Evolutionary conservation across 2,888 invertebrate genomes (phyloP).

Genomic region (Eupsilia transversa): DNA sequence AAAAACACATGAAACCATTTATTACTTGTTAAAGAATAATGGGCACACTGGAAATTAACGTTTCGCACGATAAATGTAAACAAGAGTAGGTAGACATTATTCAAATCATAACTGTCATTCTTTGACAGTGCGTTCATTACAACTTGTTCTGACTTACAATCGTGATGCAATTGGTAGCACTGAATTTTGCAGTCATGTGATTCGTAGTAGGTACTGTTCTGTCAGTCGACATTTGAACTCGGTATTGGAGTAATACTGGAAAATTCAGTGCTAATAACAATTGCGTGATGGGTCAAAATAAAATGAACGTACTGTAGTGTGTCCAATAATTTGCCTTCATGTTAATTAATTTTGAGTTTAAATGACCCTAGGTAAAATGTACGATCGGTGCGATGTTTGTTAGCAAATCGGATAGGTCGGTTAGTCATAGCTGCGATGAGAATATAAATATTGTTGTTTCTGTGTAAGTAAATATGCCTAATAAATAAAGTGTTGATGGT

Average conservation of each 20-base stretch:
- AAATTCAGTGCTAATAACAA: too few species aligned
- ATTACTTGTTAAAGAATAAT: neutral
- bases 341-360: neutral
- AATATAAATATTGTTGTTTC: constrained; percentile 80
- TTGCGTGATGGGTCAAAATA: too few species aligned
- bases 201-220: too few species aligned
- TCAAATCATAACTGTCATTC: neutral
- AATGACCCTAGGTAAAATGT: neutral
- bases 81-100: too few species aligned
- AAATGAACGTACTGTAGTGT: too few species aligned
- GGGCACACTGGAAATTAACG: neutral
- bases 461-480: constrained; percentile 81
- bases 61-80: neutral
- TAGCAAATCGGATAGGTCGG: constrained; percentile 52
- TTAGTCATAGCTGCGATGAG: constrained; percentile 59
- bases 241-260: too few species aligned
- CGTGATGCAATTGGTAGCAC: too few species aligned
- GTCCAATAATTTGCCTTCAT: neutral
- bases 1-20: neutral
- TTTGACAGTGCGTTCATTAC: too few species aligned
- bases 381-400: constrained; percentile 38
- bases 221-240: too few species aligned
- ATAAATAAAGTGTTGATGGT: constrained; percentile 87
- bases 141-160: too few species aligned
- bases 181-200: too few species aligned